Evolutionary conservation across 2,888 invertebrate genomes (phyloP).

Genomic region (Napeogenes inachia): DNA sequence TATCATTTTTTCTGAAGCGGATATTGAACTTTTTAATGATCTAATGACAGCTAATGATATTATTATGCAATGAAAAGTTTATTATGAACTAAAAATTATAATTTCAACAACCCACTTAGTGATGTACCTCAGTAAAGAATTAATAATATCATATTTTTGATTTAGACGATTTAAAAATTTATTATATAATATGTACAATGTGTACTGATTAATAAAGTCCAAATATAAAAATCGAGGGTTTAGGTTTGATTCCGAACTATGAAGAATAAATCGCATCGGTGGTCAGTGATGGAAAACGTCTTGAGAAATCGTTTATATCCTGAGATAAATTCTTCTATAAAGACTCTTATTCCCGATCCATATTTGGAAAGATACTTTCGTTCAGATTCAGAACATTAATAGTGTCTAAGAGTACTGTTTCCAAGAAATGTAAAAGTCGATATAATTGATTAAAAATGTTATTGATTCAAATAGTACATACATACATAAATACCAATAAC

Average conservation of each 20-base stretch:
- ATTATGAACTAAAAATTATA: background rate
- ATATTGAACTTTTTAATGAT: slow-evolving; percentile 5
- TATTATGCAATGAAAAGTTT: background rate
- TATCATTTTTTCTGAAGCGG: slow-evolving; percentile 14
- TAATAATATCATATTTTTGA: too few species aligned
- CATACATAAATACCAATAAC: background rate
- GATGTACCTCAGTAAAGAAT: too few species aligned
- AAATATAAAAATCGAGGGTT: background rate
- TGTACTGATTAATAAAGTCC: background rate
- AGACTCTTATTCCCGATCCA: background rate
- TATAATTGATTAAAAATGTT: background rate
- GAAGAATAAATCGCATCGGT: background rate
- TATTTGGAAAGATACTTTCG: background rate
- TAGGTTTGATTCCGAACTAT: background rate
- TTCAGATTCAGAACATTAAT: background rate
- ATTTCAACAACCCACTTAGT: background rate
- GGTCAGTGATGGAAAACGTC: slow-evolving; percentile 2
- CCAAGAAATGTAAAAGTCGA: background rate
- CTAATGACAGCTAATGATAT: background rate
- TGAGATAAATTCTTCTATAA: background rate
- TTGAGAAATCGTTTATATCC: background rate
- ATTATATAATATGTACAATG: too few species aligned
- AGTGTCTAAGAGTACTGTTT: background rate
- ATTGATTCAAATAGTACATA: background rate
- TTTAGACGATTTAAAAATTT: too few species aligned